A percentile compares a stretch with the other conserved stretches of the same genome.
phyloP scores from a whole-genome alignment of 2,888 invertebrate species.

The Parnassius apollo region DNA sequence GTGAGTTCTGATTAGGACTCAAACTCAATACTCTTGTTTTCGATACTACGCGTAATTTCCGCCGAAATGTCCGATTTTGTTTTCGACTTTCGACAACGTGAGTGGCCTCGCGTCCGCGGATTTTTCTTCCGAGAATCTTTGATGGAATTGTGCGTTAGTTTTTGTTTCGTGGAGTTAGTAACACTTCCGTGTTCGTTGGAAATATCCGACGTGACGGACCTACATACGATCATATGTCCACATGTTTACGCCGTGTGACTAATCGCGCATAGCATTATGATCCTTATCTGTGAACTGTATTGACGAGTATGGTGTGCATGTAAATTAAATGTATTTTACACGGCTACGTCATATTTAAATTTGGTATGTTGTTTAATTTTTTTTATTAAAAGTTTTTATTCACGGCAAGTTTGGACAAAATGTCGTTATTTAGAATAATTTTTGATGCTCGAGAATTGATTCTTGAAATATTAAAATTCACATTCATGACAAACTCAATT shows the following conservation, averaged over 20 bases:
- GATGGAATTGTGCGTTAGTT: slow-evolving; percentile 11
- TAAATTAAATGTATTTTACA: background rate
- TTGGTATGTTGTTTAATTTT: too few species aligned
- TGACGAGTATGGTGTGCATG: slow-evolving; percentile 10
- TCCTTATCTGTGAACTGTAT: slow-evolving; percentile 6
- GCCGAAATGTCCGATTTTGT: background rate
- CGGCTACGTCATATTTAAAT: too few species aligned
- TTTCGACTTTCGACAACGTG: slow-evolving; percentile 1
- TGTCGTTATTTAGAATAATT: too few species aligned
- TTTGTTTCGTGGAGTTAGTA: background rate
- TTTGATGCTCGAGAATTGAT: too few species aligned
- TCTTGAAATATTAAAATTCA: too few species aligned
- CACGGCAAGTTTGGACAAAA: too few species aligned
- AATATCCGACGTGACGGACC: slow-evolving; percentile 9
- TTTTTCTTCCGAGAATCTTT: slow-evolving; percentile 10
- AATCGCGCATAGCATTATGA: slow-evolving; percentile 14
- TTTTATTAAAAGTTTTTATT: too few species aligned
- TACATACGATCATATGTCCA: background rate
- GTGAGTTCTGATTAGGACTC: too few species aligned
- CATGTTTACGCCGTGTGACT: background rate
- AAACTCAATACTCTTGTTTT: too few species aligned
- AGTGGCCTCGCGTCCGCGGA: background rate
- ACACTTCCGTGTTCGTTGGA: slow-evolving; percentile 18
- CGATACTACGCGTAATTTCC: background rate
- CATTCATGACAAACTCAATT: too few species aligned